These are phyloP conservation scores for Synanthedon andrenaeformis DNA, from an alignment of 2,888 invertebrate genomes.

Conservation along the genomic window DNA sequence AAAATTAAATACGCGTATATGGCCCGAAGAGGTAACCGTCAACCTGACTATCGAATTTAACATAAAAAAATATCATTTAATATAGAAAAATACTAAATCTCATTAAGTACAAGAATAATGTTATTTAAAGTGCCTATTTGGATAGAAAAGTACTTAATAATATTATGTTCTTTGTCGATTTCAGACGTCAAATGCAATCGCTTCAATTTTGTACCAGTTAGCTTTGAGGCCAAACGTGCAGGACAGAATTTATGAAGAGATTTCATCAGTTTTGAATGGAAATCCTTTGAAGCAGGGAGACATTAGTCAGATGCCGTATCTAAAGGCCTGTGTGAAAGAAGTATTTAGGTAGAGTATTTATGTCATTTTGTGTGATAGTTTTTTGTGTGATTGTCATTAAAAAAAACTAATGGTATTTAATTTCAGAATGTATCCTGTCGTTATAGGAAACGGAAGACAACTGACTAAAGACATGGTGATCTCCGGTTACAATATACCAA, in stretches of 20 bases:
- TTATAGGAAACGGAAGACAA: conserved; percentile 80
- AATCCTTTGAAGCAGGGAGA: conserved; percentile 65
- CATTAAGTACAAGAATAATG: too few species aligned
- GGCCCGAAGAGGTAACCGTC: too few species aligned
- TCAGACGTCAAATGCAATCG: conserved; percentile 82
- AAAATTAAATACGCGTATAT: too few species aligned
- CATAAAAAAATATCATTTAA: too few species aligned
- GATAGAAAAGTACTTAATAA: too few species aligned
- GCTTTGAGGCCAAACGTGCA: conserved; percentile 76
- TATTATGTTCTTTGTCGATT: conserved; percentile 18
- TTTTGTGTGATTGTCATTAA: neutral
- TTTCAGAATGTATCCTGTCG: conserved; percentile 80
- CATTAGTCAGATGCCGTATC: conserved; percentile 73
- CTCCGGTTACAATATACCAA: conserved; percentile 80
- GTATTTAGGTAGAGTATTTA: conserved; percentile 70
- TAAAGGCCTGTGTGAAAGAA: conserved; percentile 81
- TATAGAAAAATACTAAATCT: too few species aligned
- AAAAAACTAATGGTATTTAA: neutral
- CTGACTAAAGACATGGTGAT: conserved; percentile 77
- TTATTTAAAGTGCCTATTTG: too few species aligned
- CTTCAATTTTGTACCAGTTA: conserved; percentile 79
- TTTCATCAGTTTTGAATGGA: conserved; percentile 53
- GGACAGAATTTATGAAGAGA: conserved; percentile 71
- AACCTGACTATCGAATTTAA: too few species aligned
- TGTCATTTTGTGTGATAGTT: neutral